A percentile compares a stretch with the other conserved stretches of the same genome.
Conservation (phyloP, 2,797 vertebrate genomes). For the Coranthus polyacanthus region DNA sequence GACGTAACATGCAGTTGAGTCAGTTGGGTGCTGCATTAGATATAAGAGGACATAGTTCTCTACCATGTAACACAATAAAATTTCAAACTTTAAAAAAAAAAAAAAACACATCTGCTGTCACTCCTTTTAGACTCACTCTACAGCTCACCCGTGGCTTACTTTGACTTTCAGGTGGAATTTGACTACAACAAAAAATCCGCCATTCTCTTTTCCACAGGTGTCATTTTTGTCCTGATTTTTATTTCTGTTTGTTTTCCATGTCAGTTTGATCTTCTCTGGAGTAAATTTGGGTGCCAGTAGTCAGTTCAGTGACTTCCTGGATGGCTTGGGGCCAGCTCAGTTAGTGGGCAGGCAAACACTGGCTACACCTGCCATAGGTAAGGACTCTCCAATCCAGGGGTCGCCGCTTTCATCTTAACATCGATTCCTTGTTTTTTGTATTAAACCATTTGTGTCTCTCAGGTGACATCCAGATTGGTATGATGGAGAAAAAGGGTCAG, state of each 20-base stretch:
- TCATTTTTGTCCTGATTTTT: background rate
- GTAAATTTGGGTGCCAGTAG: constrained; percentile 95
- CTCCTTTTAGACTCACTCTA: too few species aligned
- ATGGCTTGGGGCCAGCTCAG: constrained; percentile 96
- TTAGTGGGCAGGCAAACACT: constrained; percentile 96
- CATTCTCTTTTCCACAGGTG: too few species aligned
- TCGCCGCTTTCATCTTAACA: background rate
- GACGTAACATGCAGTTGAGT: too few species aligned
- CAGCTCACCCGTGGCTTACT: too few species aligned
- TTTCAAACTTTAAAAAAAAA: too few species aligned
- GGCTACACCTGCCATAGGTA: constrained; percentile 97
- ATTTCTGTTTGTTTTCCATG: constrained; percentile 27
- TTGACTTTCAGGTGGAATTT: too few species aligned
- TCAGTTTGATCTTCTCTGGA: constrained; percentile 95
- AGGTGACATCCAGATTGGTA: constrained; percentile 99
- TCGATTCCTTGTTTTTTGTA: background rate
- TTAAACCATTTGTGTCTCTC: constrained; percentile 16
- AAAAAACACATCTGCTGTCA: too few species aligned
- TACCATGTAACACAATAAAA: too few species aligned
- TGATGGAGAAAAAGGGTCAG: constrained; percentile 98
- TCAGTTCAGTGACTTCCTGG: constrained; percentile 98
- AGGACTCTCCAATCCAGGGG: background rate
- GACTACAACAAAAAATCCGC: too few species aligned
- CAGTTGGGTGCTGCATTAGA: too few species aligned
- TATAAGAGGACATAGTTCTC: too few species aligned